Base-by-base conservation (phyloP, 2,888 invertebrate genomes). In the Idaea straminata region DNA sequence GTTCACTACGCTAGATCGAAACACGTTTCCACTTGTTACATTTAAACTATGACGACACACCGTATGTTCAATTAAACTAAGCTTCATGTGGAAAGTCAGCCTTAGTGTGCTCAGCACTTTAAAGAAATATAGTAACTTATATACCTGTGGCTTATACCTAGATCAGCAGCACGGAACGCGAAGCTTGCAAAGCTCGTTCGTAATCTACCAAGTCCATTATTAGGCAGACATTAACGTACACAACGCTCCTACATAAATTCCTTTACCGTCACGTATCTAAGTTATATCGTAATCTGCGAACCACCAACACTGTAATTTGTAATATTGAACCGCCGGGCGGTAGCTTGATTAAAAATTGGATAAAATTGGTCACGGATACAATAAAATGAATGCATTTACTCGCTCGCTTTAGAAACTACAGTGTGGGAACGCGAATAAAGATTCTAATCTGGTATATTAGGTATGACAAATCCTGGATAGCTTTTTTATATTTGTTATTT, bases 301-400 rank as follows among this genome's bases (percentile, higher is more conserved):
- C 72, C 69, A 61, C 69, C 72, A 63, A 85, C 87, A 86, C 89
- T 89, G 81, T 91, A 91, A 92, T 92, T 91, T 89, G 84, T 83
- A 82, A 87, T 90, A 92, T 91, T 91, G 86, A 71, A 78, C 85
- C 85, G 85, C 77, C 77, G 77, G 76, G 86, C 90, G 83, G 91
- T 89, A 89, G 91, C 90, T 86, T 86, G 84, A 88, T 87, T 87
- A 87, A 85, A 84, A 86, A 88, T 87, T 79, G 82, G 83, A 85
- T 84, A 81, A 83, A 87, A 88, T 88, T 86, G 85, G 82, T 66
- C 72, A 68, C 83, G 85, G 84, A 83, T 83, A 82, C 83, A 81
- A 74, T 73, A 75, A 80, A 82, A 83, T 82, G 79, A 78, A 83
- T 80, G 83, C 77, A 80, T 82, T 81, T 80, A 80, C 77, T 79